These are phyloP conservation scores for Eurypyga helias DNA, from an alignment of 2,113 vertebrate genomes.

Conservation along the genomic window DNA sequence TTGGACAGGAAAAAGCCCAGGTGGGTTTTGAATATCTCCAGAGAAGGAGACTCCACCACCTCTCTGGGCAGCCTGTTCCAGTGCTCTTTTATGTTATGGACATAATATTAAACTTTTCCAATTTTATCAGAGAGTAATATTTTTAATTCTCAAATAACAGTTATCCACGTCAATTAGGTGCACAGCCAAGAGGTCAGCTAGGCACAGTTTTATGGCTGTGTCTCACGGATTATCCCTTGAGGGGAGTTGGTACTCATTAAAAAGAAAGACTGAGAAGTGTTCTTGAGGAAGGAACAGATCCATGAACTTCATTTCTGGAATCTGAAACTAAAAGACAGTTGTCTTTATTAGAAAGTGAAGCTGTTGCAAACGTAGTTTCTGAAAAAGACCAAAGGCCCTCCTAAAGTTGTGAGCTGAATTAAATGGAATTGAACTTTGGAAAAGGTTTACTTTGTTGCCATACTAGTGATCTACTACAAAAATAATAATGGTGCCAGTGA, in stretches of 20 bases:
- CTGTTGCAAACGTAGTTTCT: neutral
- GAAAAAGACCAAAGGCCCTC: neutral
- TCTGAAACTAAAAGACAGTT: neutral
- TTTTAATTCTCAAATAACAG: neutral
- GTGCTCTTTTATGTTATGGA: too few species aligned
- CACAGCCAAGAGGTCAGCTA: neutral
- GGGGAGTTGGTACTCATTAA: neutral
- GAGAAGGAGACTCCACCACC: too few species aligned
- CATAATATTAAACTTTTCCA: neutral
- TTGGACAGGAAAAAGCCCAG: too few species aligned
- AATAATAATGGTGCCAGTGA: fast-evolving
- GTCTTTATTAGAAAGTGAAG: neutral
- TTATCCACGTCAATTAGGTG: neutral
- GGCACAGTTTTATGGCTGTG: neutral
- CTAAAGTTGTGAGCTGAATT: neutral
- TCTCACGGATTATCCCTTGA: neutral
- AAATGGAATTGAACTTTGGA: neutral
- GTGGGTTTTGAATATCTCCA: too few species aligned
- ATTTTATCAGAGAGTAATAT: neutral
- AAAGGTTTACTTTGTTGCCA: neutral
- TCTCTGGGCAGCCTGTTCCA: too few species aligned
- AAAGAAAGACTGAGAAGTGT: neutral
- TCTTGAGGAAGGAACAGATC: neutral
- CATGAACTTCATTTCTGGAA: neutral
- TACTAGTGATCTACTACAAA: neutral